Percentiles rank a stretch among this genome's conserved stretches.
Evolutionary conservation across 2,113 vertebrate genomes (phyloP).

Genomic region (Grammomys surdaster): DNA sequence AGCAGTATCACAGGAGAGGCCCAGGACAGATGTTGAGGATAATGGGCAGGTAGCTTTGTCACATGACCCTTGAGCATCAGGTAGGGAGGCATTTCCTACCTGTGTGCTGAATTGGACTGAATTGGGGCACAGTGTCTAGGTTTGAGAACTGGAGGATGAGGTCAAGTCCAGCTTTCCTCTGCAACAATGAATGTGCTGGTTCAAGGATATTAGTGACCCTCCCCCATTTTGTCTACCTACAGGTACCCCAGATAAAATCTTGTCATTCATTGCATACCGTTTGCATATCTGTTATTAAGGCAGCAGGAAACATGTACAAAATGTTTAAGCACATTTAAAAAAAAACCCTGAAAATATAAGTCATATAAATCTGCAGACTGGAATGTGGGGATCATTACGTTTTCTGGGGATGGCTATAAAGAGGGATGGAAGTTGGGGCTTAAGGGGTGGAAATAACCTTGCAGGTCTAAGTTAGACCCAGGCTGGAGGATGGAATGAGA

Average conservation of each 20-base stretch:
- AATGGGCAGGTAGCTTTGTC: not conserved
- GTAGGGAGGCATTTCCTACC: not conserved
- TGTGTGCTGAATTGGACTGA: too few relatives aligned
- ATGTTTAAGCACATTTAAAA: not conserved
- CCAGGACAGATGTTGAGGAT: not conserved
- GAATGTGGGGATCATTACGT: not conserved
- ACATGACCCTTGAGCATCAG: not conserved
- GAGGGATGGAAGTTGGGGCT: not conserved
- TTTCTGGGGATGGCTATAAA: not conserved
- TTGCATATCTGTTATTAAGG: not conserved
- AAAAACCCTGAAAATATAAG: not conserved
- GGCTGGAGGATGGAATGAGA: fast-evolving
- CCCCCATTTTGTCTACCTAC: not conserved
- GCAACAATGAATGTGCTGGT: fast-evolving
- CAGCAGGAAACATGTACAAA: not conserved
- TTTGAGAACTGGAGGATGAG: not conserved
- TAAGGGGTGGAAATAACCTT: not conserved
- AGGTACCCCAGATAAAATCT: not conserved
- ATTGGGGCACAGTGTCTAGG: fast-evolving
- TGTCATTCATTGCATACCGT: fast-evolving
- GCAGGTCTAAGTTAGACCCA: not conserved
- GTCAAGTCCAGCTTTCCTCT: not conserved
- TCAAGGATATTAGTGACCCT: fast-evolving
- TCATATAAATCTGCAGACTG: not conserved
- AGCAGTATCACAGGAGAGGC: not conserved